Base-by-base conservation (phyloP, 2,113 vertebrate species). In the Platanista minor region DNA sequence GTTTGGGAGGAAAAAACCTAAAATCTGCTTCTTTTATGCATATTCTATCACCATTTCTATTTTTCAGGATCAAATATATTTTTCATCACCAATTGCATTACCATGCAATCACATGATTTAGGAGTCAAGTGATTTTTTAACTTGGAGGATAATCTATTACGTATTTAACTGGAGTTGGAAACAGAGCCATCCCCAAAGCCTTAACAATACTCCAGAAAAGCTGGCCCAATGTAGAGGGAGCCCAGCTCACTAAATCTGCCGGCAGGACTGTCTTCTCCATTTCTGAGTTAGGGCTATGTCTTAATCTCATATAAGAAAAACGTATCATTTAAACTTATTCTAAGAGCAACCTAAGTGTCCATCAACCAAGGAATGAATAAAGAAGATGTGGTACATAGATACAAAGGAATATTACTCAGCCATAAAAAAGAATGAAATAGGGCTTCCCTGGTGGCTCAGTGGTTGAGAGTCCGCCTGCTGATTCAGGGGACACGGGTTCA, bases 101-200 rank as follows among this genome's bases (percentile, higher is more conserved):
- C 54, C 54, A 57, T 21, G 54, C 20, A 57, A 8, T 21, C 54
- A 21, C 54, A 57, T 57, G 20, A 18, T 66, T 90, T 39, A 82
- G 33, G 23, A 92, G 36, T 62, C 15, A 80, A 64, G 57, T 59
- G 75, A 41, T 81, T 62, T 39, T 87, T 87, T 61, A 91, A 87
- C 33, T 43, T 87, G 17, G 17, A 92, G 11, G 57, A 74, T 59
- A 75, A 95, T 89, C 69, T 88, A 90, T 85, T 81, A 61, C 25
- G 21, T 87, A 86, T 94, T 97, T 95, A 95, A 90, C 10, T 95
- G 46, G 1, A 57, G 15, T 31, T 88, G 41, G 52, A 92, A 97
- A 75, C 43, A 87, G 4, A 93, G 27, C 33, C 62, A 88, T 72
- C 69, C 33, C 54, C 31, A 31, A 90, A 96, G 75, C n/a, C 18